phyloP scores from a whole-genome alignment of 2,888 invertebrate genomes.

The Cephus spinipes region DNA sequence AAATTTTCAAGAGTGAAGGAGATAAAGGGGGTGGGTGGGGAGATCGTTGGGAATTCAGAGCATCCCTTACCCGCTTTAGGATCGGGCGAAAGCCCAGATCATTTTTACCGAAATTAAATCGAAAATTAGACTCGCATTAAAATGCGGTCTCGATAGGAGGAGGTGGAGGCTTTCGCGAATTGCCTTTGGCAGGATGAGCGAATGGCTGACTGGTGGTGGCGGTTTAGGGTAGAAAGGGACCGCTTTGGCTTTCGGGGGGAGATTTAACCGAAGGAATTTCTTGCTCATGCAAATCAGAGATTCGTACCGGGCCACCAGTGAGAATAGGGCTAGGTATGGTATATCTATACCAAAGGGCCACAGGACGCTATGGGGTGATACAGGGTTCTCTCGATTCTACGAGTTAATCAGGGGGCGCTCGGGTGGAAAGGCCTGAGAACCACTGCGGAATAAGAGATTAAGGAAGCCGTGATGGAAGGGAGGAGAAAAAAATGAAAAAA shows the following conservation, averaged over 20 bases:
- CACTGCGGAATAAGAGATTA: slow-evolving; percentile 47
- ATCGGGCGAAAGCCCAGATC: slow-evolving; percentile 50
- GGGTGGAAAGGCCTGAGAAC: slow-evolving; percentile 47
- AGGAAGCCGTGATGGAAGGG: slow-evolving; percentile 10
- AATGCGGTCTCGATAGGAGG: slow-evolving; percentile 58
- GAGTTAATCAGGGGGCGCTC: slow-evolving; percentile 55
- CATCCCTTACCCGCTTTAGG: slow-evolving; percentile 34
- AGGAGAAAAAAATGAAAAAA: slow-evolving; percentile 54
- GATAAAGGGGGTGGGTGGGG: slow-evolving; percentile 15
- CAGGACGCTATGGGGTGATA: background rate
- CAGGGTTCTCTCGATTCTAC: slow-evolving; percentile 38
- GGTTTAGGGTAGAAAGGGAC: slow-evolving; percentile 16
- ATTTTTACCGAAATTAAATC: slow-evolving; percentile 65
- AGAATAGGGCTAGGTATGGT: background rate
- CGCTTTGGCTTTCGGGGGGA: slow-evolving; percentile 41
- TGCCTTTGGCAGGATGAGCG: slow-evolving; percentile 26
- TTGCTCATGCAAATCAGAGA: slow-evolving; percentile 61
- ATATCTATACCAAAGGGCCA: background rate
- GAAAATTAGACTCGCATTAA: slow-evolving; percentile 64
- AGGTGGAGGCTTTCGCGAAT: background rate
- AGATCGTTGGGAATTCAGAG: slow-evolving; percentile 43
- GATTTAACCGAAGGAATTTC: slow-evolving; percentile 55
- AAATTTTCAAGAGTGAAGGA: slow-evolving; percentile 35
- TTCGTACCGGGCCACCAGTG: slow-evolving; percentile 32
- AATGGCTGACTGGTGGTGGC: slow-evolving; percentile 47